Percentiles rank a stretch among this genome's conserved stretches.
phyloP scores from a whole-genome alignment of 2,113 vertebrate genomes.

The Coryphaenoides rupestris region DNA sequence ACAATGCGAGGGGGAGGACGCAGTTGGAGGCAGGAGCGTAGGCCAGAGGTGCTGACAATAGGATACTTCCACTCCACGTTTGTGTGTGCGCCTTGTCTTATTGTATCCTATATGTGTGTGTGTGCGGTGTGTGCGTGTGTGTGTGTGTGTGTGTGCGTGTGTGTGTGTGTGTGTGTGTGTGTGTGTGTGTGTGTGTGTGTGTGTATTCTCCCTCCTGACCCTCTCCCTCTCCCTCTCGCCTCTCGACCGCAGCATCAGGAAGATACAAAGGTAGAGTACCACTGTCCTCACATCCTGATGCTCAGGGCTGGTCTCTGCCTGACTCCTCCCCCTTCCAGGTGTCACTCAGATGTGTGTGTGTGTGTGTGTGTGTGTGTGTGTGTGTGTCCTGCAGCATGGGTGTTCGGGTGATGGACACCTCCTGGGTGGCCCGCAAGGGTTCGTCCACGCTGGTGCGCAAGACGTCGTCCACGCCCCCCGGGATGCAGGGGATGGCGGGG shows the following conservation, averaged over 20 bases:
- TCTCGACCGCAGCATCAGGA: conserved; percentile 99
- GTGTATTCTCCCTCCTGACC: conserved; percentile 58
- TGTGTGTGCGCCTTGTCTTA: too few species aligned
- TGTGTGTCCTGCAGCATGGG: conserved; percentile 82
- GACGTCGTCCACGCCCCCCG: conserved; percentile 81
- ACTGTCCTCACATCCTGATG: background rate
- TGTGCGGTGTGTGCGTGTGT: conserved; percentile 25
- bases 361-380: background rate
- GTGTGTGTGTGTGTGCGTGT: conserved; percentile 36
- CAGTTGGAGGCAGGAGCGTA: too few species aligned
- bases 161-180: conserved; percentile 37
- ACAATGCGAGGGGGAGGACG: too few species aligned
- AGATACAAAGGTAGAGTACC: conserved; percentile 97
- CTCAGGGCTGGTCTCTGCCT: background rate
- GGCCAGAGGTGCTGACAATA: background rate
- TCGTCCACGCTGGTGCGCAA: conserved; percentile 80
- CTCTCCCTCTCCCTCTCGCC: too few species aligned
- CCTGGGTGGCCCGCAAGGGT: conserved; percentile 95
- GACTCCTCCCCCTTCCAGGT: background rate
- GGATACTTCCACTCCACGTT: background rate
- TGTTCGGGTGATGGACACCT: conserved; percentile 98
- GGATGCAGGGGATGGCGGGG: conserved; percentile 74
- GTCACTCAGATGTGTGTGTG: conserved; percentile 1
- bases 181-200: conserved; percentile 31
- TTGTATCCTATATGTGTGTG: background rate